Base-by-base conservation (phyloP, 2,888 invertebrate genomes). In the Chrysopilus asiliformis region DNA sequence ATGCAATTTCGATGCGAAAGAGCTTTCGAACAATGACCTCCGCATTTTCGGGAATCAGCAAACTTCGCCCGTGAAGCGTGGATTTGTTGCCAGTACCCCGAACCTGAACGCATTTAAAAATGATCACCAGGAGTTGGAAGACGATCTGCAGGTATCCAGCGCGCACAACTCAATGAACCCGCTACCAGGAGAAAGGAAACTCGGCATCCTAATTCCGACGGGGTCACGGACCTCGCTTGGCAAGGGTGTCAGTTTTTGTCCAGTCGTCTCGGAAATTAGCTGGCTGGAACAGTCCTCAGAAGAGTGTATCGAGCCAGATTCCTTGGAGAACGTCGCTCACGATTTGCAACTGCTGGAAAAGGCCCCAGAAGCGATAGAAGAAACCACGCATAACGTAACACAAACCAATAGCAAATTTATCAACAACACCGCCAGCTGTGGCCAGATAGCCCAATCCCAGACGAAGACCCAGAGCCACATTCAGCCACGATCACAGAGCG, bases 191-290 rank as follows among this genome's bases (percentile, higher is more conserved):
- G 71, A 47, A 59, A 71, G 48, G 58, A 70, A 53, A 53, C 63
- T 58, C 36, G 59, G 60, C 9, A 61, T 61, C n/a, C 39, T 62
- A 1, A 13, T 59, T 16, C 50, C 58, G 0, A n/a, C 13, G 7
- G 14, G 17, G 13, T 62, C 61, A 3, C 50, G 60, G 0, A 52
- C 52, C 4, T 62, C 61, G 2, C 54, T 62, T 19, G 53, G 56
- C 46, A 71, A 71, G 50, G 80, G 79, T 33, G 83, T 84, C 18
- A 81, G 80, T 50, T 84, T 84, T 56, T 80, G 78, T 48, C 82
- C 82, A 4, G 75, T 83, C 34, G 81, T 84, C 10, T 76, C 79
- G 32, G 80, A 83, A 61, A 79, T 83, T 42, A 78, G 78, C 54
- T 84, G 83, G 80, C 70, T 74, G 46, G 78, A 80, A 50, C 65